Evolutionary conservation across 2,888 invertebrate genomes (phyloP), one percentile per base, ranked within the genome.

Genomic region (Latrodectus hesperus): DNA sequence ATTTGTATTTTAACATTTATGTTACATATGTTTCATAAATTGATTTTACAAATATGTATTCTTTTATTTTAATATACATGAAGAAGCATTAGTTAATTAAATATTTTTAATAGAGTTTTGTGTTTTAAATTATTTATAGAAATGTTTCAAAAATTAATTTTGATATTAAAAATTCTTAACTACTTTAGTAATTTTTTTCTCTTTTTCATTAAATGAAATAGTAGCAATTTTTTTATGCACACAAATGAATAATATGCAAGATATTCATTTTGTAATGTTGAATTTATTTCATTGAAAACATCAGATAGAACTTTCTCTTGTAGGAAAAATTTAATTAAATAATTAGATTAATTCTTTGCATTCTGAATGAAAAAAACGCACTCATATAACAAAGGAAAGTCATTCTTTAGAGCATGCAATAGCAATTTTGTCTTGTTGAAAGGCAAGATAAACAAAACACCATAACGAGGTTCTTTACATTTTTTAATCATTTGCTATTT

Each of bases 401-500:
- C 67, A 84, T 78, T 60, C 77, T 77, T 84, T 64, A 67, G 65
- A 77, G 71, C 77, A 73, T 73, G 84, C 78, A 73, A 77, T 76
- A 64, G 83, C 76, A 83, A 76, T 83, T 76, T 76, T 70, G 49
- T 72, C 55, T 65, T 67, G 72, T 49, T 65, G 60, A 65, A 72
- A 73, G 71, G 51, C 60, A 84, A 84, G 65, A 71, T 68, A 75
- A 71, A 84, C 71, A 72, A 74, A 55, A 65, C 68, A 22, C 11
- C 72, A 72, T 84, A 78, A 84, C 77, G 72, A 84, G 77, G 72
- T 73, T 53, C 67, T 84, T 77, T 78, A 76, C 84, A 84, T 84
- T 78, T 84, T 84, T 84, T 84, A 84, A 84, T 84, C 84, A 84
- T 84, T 84, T 84, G 77, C 68, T 77, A 73, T 65, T 53, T 49